Evolutionary conservation across 2,113 vertebrate genomes (phyloP).

Genomic region (Capra hircus): DNA sequence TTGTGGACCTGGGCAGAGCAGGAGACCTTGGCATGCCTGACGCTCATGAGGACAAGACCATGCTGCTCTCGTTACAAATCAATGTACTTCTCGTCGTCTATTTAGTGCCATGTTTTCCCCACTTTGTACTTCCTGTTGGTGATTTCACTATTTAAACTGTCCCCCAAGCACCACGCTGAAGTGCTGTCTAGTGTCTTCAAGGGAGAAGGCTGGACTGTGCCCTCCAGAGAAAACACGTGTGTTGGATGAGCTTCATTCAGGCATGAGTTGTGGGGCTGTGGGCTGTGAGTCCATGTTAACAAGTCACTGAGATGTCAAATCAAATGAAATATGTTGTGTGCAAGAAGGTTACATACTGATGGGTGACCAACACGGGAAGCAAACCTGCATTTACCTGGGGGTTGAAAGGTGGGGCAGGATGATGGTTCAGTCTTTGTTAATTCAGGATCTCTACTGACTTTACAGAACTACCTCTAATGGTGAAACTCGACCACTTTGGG

Average conservation of each 20-base stretch:
- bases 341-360: neutral
- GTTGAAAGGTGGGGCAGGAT: neutral
- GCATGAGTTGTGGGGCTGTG: neutral
- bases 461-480: neutral
- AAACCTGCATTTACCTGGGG: neutral
- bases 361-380: neutral
- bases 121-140: neutral
- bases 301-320: neutral
- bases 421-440: neutral
- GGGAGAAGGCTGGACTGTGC: neutral
- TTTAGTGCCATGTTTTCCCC: neutral
- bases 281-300: neutral
- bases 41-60: too few species aligned
- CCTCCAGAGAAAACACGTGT: neutral
- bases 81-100: neutral
- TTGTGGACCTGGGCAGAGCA: neutral
- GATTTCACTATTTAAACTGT: neutral
- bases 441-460: neutral
- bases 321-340: neutral
- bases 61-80: neutral
- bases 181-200: neutral
- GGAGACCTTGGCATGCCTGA: neutral
- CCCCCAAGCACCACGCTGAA: neutral
- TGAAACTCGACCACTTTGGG: neutral
- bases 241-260: neutral